Conservation (phyloP, 2,888 invertebrate species). For the Eremobia ochroleuca region DNA sequence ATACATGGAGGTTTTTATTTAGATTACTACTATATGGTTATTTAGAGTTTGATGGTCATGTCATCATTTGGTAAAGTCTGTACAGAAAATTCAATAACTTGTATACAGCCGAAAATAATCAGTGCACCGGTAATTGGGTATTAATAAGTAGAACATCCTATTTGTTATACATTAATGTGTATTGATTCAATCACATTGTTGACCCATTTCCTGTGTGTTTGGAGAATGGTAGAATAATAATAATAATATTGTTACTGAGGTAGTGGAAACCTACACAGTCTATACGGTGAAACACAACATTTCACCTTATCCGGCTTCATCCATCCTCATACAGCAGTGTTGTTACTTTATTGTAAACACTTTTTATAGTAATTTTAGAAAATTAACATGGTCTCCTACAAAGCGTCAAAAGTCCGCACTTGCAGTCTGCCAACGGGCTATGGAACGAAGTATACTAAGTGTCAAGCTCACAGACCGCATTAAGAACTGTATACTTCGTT, state of each 20-base stretch:
- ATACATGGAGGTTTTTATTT: no score
- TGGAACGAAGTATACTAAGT: no score
- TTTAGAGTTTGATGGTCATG: no score
- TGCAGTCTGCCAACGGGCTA: no score
- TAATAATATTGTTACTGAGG: constrained; percentile 16
- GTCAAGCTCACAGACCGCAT: no score
- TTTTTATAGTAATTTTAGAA: neutral
- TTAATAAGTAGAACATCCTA: constrained; percentile 25
- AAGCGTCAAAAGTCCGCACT: no score
- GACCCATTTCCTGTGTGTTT: constrained; percentile 16
- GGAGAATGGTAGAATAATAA: neutral
- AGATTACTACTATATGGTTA: no score
- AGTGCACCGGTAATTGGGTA: constrained; percentile 34
- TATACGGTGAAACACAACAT: neutral
- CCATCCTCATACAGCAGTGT: neutral
- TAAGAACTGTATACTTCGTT: no score
- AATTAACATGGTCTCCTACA: no score
- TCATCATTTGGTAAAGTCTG: neutral
- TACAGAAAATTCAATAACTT: neutral
- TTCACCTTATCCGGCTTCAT: neutral
- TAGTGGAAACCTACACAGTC: neutral
- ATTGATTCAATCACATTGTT: constrained; percentile 42
- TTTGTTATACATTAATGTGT: constrained; percentile 26
- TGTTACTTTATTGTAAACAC: neutral
- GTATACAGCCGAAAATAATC: constrained; percentile 12